Evolutionary conservation across 2,797 vertebrate genomes (phyloP).

Genomic region (Sebastes glaucus): DNA sequence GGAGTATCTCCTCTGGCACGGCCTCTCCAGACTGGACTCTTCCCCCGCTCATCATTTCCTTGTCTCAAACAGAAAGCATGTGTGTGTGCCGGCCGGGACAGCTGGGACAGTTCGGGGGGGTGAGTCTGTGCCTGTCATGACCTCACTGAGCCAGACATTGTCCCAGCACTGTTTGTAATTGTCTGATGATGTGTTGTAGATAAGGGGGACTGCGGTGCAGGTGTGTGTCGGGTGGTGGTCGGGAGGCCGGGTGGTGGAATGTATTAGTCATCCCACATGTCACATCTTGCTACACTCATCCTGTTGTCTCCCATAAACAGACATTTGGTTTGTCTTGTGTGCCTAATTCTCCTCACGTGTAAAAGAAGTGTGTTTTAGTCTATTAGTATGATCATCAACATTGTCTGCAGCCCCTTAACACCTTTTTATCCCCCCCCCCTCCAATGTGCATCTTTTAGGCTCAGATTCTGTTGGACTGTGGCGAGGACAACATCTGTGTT

Average conservation of each 20-base stretch:
- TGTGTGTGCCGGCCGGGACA: slow-evolving; percentile 39
- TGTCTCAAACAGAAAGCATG: slow-evolving; percentile 46
- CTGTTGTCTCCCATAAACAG: slow-evolving; percentile 42
- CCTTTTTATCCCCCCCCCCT: background rate
- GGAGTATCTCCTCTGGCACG: slow-evolving; percentile 37
- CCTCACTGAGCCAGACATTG: slow-evolving; percentile 38
- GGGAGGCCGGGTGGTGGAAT: slow-evolving; percentile 35
- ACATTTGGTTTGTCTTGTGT: slow-evolving; percentile 37
- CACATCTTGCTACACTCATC: slow-evolving; percentile 49
- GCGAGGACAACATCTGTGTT: slow-evolving; percentile 95
- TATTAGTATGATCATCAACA: background rate
- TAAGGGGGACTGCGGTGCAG: slow-evolving; percentile 38
- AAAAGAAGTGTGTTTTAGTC: background rate
- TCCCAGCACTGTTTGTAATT: slow-evolving; percentile 36
- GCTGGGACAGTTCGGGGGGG: slow-evolving; percentile 40
- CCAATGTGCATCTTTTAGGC: slow-evolving; percentile 76
- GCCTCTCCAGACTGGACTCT: slow-evolving; percentile 2
- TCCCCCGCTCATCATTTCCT: slow-evolving; percentile 45
- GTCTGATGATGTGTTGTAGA: slow-evolving; percentile 52
- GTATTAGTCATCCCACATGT: slow-evolving; percentile 68
- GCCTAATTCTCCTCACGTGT: slow-evolving; percentile 29
- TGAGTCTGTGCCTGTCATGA: slow-evolving; percentile 44
- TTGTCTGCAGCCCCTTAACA: background rate
- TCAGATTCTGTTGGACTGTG: slow-evolving; percentile 93
- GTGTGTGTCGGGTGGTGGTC: slow-evolving; percentile 50